These are phyloP conservation scores for Monodelphis domestica DNA, from an alignment of 2,797 vertebrate species.

Conservation along the genomic window DNA sequence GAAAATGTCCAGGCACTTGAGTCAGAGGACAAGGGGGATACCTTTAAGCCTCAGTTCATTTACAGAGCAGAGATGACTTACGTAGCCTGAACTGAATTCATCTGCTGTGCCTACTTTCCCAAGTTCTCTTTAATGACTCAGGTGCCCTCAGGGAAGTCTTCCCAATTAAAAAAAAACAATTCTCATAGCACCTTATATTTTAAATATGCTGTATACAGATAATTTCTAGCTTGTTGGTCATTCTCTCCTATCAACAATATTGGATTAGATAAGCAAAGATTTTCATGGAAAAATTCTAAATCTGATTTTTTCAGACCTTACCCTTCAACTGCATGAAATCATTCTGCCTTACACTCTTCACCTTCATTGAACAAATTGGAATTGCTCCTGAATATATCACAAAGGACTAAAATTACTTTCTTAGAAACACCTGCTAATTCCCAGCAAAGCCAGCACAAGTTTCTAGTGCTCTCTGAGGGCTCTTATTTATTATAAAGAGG, in stretches of 20 bases:
- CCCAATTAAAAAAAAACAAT: not conserved
- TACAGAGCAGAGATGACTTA: not conserved
- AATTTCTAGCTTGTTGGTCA: not conserved
- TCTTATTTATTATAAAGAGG: constrained; percentile 55
- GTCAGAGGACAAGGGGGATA: not conserved
- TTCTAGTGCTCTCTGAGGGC: constrained; percentile 38
- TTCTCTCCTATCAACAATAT: not conserved
- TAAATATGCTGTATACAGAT: not conserved
- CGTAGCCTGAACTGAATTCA: not conserved
- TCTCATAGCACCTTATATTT: not conserved
- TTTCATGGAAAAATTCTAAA: constrained; percentile 26
- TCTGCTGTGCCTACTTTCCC: not conserved
- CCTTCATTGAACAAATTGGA: constrained; percentile 47
- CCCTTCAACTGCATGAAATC: not conserved
- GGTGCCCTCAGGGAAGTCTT: not conserved
- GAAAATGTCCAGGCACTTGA: not conserved
- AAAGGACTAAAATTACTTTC: constrained; percentile 31
- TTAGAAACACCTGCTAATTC: constrained; percentile 50
- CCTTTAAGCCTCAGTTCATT: not conserved
- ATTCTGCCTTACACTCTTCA: not conserved
- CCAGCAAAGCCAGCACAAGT: constrained; percentile 14
- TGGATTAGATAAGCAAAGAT: not conserved
- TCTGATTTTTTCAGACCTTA: constrained; percentile 27
- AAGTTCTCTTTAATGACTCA: not conserved
- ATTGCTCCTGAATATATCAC: constrained; percentile 46